These are phyloP conservation scores for Heliconius eleuchia DNA, from an alignment of 1,140 invertebrate species.

Conservation along the genomic window DNA sequence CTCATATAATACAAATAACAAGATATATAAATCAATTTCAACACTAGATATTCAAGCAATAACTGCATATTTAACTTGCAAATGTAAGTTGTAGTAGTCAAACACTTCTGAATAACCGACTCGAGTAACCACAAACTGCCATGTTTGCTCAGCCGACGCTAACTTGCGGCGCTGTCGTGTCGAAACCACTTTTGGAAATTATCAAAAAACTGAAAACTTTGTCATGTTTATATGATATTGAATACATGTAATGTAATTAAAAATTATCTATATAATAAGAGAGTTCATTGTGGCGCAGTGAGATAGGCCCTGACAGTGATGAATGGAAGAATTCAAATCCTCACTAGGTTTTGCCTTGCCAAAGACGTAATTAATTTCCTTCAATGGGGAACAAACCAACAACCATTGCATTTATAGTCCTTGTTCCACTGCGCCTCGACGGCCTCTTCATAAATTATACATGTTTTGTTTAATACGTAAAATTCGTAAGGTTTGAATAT, in stretches of 20 bases:
- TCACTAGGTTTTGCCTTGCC: too few species aligned
- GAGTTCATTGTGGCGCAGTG: too few species aligned
- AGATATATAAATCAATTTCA: background rate
- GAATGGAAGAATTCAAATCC: too few species aligned
- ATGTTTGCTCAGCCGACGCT: slow-evolving; percentile 3
- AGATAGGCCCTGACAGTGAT: too few species aligned
- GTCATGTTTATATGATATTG: background rate
- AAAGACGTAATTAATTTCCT: too few species aligned
- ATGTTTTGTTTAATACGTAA: too few species aligned
- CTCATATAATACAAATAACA: background rate
- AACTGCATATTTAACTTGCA: background rate
- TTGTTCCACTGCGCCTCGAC: too few species aligned
- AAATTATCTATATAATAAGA: too few species aligned
- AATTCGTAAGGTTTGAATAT: too few species aligned
- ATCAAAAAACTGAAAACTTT: background rate
- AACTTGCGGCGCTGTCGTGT: background rate
- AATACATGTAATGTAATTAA: background rate
- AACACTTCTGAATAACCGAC: slow-evolving; percentile 7
- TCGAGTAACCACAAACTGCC: slow-evolving; percentile 4
- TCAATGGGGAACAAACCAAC: too few species aligned
- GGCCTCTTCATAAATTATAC: too few species aligned
- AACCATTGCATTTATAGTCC: too few species aligned
- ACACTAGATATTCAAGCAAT: background rate
- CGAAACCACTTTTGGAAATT: slow-evolving; percentile 7
- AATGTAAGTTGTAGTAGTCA: background rate